phyloP scores from a whole-genome alignment of 2,113 vertebrate genomes.

The Stomatorhinus ivindoensis region DNA sequence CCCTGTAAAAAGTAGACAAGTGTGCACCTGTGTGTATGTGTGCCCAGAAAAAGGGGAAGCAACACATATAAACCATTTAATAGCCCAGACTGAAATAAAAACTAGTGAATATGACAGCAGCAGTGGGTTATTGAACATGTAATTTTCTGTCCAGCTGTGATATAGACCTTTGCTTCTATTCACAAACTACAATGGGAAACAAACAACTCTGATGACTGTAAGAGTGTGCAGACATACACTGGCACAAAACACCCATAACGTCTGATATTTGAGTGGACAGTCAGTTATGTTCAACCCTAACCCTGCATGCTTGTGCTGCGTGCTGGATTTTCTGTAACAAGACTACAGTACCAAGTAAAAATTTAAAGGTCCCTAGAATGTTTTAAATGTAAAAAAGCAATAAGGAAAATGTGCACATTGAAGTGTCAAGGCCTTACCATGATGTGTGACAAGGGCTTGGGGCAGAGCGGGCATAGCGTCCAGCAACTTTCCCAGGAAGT shows the following conservation, averaged over 20 bases:
- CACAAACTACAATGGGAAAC: background rate
- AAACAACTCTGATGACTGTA: background rate
- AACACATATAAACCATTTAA: background rate
- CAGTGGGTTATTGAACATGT: background rate
- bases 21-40: background rate
- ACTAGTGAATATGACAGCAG: background rate
- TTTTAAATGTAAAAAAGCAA: background rate
- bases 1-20: background rate
- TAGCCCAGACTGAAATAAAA: background rate
- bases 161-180: background rate
- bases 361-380: background rate
- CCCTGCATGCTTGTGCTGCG: too few relatives aligned
- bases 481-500: conserved; percentile 76
- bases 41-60: background rate
- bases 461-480: conserved; percentile 67
- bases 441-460: conserved; percentile 61
- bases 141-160: background rate
- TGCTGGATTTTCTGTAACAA: background rate
- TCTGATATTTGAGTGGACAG: background rate
- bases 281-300: background rate
- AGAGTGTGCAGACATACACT: background rate
- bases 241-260: conserved; percentile 22
- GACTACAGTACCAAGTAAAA: background rate
- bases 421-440: conserved; percentile 62
- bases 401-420: background rate